phyloP scores from a whole-genome alignment of 2,888 invertebrate species.

The Kryphioiulus occultus region DNA sequence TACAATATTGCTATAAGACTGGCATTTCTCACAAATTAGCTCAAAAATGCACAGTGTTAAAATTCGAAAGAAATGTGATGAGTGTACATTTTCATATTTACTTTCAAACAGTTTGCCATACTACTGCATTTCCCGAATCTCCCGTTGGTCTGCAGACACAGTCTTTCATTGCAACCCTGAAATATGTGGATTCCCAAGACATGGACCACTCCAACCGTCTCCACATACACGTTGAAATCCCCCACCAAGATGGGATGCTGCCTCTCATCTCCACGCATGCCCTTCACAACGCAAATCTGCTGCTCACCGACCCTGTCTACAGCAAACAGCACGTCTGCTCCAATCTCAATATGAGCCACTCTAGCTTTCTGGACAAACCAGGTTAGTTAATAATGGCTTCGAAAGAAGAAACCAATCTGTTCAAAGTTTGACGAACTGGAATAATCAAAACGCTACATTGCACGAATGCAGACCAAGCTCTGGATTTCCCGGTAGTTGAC shows the following conservation, averaged over 20 bases:
- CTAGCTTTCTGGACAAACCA: constrained; percentile 54
- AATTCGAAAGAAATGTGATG: too few relatives aligned
- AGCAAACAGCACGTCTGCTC: constrained; percentile 63
- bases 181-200: constrained; percentile 59
- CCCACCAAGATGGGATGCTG: constrained; percentile 64
- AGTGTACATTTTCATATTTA: too few relatives aligned
- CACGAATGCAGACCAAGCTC: background rate
- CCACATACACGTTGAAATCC: constrained; percentile 62
- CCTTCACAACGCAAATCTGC: constrained; percentile 61
- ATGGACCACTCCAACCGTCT: constrained; percentile 61
- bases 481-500: background rate
- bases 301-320: constrained; percentile 62
- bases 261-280: constrained; percentile 64
- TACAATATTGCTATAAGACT: too few relatives aligned
- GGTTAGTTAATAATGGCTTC: background rate
- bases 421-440: background rate
- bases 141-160: constrained; percentile 60
- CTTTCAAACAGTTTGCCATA: constrained; percentile 60
- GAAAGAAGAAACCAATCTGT: background rate
- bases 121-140: constrained; percentile 57
- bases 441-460: background rate
- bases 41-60: too few relatives aligned
- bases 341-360: constrained; percentile 58
- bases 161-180: constrained; percentile 62
- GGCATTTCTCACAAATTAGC: too few relatives aligned